phyloP scores from a whole-genome alignment of 2,113 vertebrate genomes.

The Hemibagrus wyckioides region DNA sequence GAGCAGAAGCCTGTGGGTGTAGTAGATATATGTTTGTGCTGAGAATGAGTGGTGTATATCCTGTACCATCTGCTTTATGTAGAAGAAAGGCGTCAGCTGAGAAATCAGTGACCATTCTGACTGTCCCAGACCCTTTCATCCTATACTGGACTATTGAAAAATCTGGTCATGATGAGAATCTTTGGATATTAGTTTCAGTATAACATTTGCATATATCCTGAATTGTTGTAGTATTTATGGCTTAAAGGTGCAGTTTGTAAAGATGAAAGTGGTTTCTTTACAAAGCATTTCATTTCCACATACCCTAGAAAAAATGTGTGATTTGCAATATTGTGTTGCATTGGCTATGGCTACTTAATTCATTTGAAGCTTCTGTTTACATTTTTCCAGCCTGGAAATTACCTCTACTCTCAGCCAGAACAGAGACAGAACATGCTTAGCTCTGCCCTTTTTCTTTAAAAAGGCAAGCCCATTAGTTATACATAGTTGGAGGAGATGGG shows the following conservation, averaged over 20 bases:
- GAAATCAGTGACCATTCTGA: not conserved
- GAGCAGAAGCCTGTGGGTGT: not conserved
- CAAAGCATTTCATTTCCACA: not conserved
- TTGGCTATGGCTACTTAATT: not conserved
- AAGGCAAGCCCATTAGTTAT: conserved; percentile 13
- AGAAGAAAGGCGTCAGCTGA: not conserved
- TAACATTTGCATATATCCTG: not conserved
- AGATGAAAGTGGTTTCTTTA: not conserved
- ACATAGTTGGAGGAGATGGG: conserved; percentile 3
- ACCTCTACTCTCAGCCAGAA: not conserved
- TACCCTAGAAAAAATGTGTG: not conserved
- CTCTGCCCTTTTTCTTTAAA: conserved; percentile 11
- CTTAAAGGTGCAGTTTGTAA: not conserved
- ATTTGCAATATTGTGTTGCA: not conserved
- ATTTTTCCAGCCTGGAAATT: conserved; percentile 19
- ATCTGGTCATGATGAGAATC: not conserved
- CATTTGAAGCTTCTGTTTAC: not conserved
- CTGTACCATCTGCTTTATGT: not conserved
- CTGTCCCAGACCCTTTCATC: not conserved
- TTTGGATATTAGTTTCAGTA: not conserved
- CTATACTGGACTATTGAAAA: not conserved
- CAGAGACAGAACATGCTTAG: conserved; percentile 5
- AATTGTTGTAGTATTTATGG: not conserved
- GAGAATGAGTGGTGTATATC: not conserved
- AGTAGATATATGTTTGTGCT: not conserved